These are phyloP conservation scores for Ptychoptera albimana DNA, from an alignment of 2,888 invertebrate species.

Conservation along the genomic window DNA sequence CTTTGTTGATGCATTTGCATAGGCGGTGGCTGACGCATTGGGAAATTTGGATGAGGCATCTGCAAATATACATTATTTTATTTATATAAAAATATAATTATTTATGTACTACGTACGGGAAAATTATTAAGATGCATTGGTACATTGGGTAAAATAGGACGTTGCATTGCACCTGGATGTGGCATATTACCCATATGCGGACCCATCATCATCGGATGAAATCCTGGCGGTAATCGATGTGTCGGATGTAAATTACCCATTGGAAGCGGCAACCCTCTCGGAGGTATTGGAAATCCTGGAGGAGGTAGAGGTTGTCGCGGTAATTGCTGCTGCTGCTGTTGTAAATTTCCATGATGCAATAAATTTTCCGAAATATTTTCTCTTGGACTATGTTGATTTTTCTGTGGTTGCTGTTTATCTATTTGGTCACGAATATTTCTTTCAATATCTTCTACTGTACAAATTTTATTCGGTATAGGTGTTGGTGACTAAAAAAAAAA, in stretches of 20 bases:
- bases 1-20: conserved; percentile 5
- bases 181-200: conserved; percentile 15
- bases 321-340: conserved; percentile 32
- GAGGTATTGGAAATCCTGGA: conserved; percentile 14
- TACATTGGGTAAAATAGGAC: conserved; percentile 19
- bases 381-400: conserved; percentile 12
- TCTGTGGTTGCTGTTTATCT: conserved; percentile 21
- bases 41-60: conserved; percentile 27
- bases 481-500: conserved; percentile 16
- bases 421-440: conserved; percentile 25
- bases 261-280: conserved; percentile 16
- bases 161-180: conserved; percentile 21
- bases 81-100: background rate
- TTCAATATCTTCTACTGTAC: conserved; percentile 29
- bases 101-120: conserved; percentile 14
- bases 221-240: conserved; percentile 25
- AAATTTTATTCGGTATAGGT: conserved; percentile 20
- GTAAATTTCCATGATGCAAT: conserved; percentile 50
- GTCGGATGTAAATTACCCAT: conserved; percentile 16
- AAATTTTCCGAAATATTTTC: conserved; percentile 29
- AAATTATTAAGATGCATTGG: conserved; percentile 31
- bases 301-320: conserved; percentile 7
- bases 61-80: conserved; percentile 24
- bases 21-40: conserved; percentile 22
- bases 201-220: conserved; percentile 15